phyloP scores from a whole-genome alignment of 1,140 invertebrate genomes.

The Drosophila punjabiensis region DNA sequence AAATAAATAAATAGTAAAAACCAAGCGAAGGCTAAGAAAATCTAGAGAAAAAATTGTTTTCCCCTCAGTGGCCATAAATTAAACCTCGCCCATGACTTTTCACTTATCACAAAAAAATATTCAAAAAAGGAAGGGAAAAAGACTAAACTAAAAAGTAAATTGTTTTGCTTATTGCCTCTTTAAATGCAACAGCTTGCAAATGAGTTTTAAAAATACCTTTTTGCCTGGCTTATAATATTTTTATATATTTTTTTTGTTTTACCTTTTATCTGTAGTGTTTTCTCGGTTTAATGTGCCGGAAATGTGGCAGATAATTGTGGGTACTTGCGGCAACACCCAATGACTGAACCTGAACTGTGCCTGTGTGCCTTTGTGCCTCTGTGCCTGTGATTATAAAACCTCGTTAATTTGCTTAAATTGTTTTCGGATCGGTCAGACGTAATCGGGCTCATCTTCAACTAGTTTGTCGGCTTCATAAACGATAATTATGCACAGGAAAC shows the following conservation, averaged over 20 bases:
- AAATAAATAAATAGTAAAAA: conserved; percentile 4
- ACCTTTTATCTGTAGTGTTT: conserved; percentile 27
- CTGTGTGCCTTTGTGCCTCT: not conserved
- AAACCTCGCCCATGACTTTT: conserved; percentile 50
- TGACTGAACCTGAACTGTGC: conserved; percentile 19
- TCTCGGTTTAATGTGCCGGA: conserved; percentile 70
- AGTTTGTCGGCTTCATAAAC: conserved; percentile 26
- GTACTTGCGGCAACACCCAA: conserved; percentile 13
- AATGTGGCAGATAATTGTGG: conserved; percentile 35
- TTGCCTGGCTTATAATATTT: conserved; percentile 24
- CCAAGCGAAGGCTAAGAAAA: not conserved
- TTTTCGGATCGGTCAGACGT: conserved; percentile 32
- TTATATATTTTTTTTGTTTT: conserved; percentile 9
- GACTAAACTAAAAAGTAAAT: conserved; percentile 12
- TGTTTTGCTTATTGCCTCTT: conserved; percentile 32
- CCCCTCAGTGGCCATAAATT: conserved; percentile 28
- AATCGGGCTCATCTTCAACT: conserved; percentile 26
- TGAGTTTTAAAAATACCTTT: conserved; percentile 48
- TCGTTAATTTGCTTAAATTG: conserved; percentile 47
- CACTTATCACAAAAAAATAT: not conserved
- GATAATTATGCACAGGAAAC: conserved; percentile 27
- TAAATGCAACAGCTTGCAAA: conserved; percentile 52
- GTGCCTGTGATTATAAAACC: conserved; percentile 31
- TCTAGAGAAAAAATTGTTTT: conserved; percentile 41
- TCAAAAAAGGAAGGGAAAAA: conserved; percentile 33